phyloP scores from a whole-genome alignment of 2,888 invertebrate genomes.

The Apamea anceps region DNA sequence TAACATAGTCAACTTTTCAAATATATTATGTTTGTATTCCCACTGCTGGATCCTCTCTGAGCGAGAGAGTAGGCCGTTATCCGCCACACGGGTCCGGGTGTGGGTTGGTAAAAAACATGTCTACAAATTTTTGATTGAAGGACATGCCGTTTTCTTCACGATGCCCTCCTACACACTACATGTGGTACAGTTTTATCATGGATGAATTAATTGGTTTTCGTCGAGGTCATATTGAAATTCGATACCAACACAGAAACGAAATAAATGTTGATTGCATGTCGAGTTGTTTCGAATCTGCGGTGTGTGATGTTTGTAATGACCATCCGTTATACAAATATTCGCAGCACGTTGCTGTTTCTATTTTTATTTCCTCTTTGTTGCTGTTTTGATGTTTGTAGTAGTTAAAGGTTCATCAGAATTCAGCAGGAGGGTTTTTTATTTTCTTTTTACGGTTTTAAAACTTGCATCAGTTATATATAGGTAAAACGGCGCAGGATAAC shows the following conservation, averaged over 20 bases:
- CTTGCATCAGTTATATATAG: neutral
- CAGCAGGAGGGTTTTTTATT: neutral
- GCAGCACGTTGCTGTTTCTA: neutral
- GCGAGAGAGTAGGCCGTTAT: neutral
- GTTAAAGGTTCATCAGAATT: neutral
- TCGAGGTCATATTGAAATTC: neutral
- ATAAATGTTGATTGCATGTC: neutral
- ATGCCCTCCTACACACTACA: neutral
- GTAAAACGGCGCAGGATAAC: too few relatives aligned
- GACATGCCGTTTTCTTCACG: neutral
- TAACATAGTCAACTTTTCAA: too few relatives aligned
- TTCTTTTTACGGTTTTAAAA: neutral
- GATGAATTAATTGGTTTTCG: neutral
- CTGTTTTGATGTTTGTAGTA: neutral
- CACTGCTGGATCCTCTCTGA: neutral
- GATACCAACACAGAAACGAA: neutral
- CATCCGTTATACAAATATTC: slow-evolving; percentile 21
- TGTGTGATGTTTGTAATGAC: neutral
- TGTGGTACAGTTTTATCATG: neutral
- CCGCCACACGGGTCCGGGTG: neutral
- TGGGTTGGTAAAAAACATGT: neutral
- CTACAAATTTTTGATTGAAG: neutral
- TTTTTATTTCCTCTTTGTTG: slow-evolving; percentile 5
- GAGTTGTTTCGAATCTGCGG: slow-evolving; percentile 18
- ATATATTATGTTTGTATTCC: neutral